Percentiles rank a stretch among this genome's conserved stretches.
phyloP scores from a whole-genome alignment of 2,888 invertebrate species.

The Melanchra persicariae region DNA sequence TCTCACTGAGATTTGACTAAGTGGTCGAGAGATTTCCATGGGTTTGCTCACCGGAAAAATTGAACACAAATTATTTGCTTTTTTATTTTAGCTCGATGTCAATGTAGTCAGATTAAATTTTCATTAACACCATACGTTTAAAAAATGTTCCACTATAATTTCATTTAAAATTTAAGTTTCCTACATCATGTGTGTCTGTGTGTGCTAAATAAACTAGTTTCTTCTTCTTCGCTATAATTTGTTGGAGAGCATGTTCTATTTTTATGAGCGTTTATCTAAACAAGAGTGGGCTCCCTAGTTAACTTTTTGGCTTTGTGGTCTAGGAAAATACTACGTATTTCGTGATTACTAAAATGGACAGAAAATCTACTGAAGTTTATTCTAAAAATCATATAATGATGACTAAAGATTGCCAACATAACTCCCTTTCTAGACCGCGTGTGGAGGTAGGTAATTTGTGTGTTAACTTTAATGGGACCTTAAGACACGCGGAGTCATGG shows the following conservation, averaged over 20 bases:
- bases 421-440: constrained; percentile 54
- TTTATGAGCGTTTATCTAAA: not conserved
- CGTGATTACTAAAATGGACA: not conserved
- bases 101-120: constrained; percentile 32
- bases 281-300: no score
- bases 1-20: constrained; percentile 85
- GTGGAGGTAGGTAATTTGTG: constrained; percentile 79
- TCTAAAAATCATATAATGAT: not conserved
- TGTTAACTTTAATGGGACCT: constrained; percentile 83
- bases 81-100: constrained; percentile 53
- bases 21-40: constrained; percentile 73
- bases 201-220: no score
- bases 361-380: not conserved
- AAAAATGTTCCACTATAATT: not conserved
- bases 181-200: no score
- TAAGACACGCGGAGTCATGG: constrained; percentile 73
- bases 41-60: constrained; percentile 71
- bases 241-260: not conserved
- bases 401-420: constrained; percentile 51
- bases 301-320: not conserved
- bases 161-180: no score
- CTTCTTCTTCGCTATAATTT: no score
- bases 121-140: not conserved
- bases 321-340: not conserved
- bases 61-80: constrained; percentile 71